A percentile compares a stretch with the other conserved stretches of the same genome.
These are phyloP conservation scores for Cyclopterus lumpus DNA, from an alignment of 2,797 vertebrate genomes.

Conservation along the genomic window DNA sequence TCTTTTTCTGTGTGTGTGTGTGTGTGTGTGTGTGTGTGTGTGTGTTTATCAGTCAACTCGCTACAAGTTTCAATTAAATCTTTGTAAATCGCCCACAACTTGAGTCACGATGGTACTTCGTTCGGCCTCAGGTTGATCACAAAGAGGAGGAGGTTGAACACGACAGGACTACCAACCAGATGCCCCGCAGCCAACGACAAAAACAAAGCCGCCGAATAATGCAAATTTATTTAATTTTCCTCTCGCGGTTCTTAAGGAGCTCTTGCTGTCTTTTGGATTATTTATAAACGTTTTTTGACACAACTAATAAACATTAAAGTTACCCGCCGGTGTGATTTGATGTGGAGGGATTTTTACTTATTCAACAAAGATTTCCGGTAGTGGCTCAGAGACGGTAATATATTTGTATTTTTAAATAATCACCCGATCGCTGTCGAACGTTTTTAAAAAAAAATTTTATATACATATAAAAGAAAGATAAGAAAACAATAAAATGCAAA, in stretches of 20 bases:
- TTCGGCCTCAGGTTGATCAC: too few species aligned
- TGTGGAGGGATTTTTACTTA: conserved; percentile 7
- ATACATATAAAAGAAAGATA: not conserved
- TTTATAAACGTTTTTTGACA: conserved; percentile 41
- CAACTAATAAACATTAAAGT: conserved; percentile 9
- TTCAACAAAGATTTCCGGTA: not conserved
- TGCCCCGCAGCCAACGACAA: conserved; percentile 55
- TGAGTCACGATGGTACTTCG: too few species aligned
- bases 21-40: not conserved
- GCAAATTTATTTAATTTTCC: conserved; percentile 52
- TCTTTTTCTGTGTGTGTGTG: too few species aligned
- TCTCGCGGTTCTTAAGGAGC: conserved; percentile 43
- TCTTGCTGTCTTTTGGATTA: conserved; percentile 49
- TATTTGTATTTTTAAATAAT: not conserved
- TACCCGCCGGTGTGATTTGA: not conserved
- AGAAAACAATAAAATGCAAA: conserved; percentile 9
- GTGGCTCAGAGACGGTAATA: not conserved
- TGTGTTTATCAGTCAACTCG: conserved; percentile 25
- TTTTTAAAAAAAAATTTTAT: not conserved
- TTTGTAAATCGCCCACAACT: too few species aligned
- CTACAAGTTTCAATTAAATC: too few species aligned
- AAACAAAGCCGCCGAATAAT: conserved; percentile 58
- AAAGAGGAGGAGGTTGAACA: conserved; percentile 29
- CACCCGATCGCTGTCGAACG: not conserved
- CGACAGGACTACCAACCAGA: conserved; percentile 43